Conservation (phyloP, 2,888 invertebrate species). For the Ormyrus nitidulus region DNA sequence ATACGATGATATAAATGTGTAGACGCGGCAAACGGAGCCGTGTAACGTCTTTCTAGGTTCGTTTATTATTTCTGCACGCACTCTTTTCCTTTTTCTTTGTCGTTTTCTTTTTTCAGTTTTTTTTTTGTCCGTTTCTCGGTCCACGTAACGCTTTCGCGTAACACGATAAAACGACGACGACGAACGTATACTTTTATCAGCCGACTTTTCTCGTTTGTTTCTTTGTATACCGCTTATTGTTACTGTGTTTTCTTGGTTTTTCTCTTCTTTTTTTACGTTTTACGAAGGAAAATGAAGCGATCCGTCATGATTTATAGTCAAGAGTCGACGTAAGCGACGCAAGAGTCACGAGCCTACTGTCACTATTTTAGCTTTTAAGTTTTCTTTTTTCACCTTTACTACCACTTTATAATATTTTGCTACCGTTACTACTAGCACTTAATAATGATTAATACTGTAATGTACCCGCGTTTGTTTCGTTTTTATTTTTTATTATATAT, state of each 20-base stretch:
- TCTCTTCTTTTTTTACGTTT: slow-evolving; percentile 8
- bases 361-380: slow-evolving; percentile 35
- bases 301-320: slow-evolving; percentile 44
- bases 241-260: slow-evolving; percentile 33
- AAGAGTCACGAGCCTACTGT: slow-evolving; percentile 51
- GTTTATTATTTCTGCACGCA: slow-evolving; percentile 8
- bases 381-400: slow-evolving; percentile 63
- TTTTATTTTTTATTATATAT: slow-evolving; percentile 63
- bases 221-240: slow-evolving; percentile 30
- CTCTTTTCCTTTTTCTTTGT: slow-evolving; percentile 12
- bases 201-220: slow-evolving; percentile 35
- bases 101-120: background rate
- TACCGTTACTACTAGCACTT: slow-evolving; percentile 54
- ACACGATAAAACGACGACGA: slow-evolving; percentile 3
- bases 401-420: slow-evolving; percentile 41
- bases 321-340: slow-evolving; percentile 37
- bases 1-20: slow-evolving; percentile 12
- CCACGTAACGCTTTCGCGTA: background rate
- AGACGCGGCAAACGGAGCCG: slow-evolving; percentile 23
- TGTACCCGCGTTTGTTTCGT: slow-evolving; percentile 59
- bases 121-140: slow-evolving; percentile 34
- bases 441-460: slow-evolving; percentile 58
- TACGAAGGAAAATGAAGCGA: slow-evolving; percentile 27
- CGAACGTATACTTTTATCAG: slow-evolving; percentile 2
- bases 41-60: slow-evolving; percentile 34